Conservation (phyloP, 2,888 invertebrate genomes). For the Rotaria socialis region DNA sequence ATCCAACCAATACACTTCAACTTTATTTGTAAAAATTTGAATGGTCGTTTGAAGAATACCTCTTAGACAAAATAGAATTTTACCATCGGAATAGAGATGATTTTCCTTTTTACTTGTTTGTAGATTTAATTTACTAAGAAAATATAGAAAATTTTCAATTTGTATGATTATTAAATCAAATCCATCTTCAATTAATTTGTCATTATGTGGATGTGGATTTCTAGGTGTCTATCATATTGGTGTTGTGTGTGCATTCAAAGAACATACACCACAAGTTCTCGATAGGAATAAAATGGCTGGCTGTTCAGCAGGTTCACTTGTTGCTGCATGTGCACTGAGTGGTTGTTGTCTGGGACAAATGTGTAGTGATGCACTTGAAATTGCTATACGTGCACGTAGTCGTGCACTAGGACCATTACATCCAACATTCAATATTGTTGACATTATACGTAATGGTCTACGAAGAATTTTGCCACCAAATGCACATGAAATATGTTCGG, state of each 20-base stretch:
- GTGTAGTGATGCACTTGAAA: constrained; percentile 80
- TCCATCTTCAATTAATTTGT: constrained; percentile 62
- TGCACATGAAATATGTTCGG: constrained; percentile 80
- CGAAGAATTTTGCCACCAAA: constrained; percentile 65
- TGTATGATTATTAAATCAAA: constrained; percentile 21
- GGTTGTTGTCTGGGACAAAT: constrained; percentile 69
- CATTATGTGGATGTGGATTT: constrained; percentile 98
- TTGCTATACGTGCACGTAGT: constrained; percentile 84
- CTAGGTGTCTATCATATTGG: constrained; percentile 98
- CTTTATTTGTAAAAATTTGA: too few species aligned
- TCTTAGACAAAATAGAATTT: too few species aligned
- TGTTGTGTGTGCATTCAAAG: constrained; percentile 90
- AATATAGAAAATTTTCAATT: background rate
- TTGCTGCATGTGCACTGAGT: constrained; percentile 69
- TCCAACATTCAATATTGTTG: constrained; percentile 87
- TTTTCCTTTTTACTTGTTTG: background rate
- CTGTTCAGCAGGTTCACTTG: constrained; percentile 88
- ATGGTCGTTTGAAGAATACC: too few species aligned
- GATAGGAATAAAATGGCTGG: constrained; percentile 60
- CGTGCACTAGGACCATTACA: constrained; percentile 84
- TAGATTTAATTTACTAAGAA: background rate
- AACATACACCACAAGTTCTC: constrained; percentile 84
- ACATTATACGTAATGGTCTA: constrained; percentile 77
- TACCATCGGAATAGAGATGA: too few species aligned
- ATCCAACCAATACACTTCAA: too few species aligned